Evolutionary conservation across 2,113 vertebrate species (phyloP).

Genomic region (Oreamnos americanus): DNA sequence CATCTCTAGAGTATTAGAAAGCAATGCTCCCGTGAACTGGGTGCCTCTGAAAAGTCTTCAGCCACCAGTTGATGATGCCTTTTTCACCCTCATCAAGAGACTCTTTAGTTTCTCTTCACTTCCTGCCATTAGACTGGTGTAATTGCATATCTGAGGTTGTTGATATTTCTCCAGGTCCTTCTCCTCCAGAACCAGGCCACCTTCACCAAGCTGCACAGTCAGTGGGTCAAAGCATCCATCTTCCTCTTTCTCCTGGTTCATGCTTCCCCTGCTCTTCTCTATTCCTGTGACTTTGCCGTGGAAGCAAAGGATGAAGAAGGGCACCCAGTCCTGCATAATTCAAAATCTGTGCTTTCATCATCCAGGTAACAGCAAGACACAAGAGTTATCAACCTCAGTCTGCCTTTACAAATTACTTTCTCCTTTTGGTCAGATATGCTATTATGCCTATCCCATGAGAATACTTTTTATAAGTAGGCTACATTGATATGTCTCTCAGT

Average conservation of each 20-base stretch:
- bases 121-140: not conserved
- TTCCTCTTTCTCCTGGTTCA: not conserved
- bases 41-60: not conserved
- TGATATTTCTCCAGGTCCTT: rapidly evolving
- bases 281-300: not conserved
- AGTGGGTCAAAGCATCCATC: not conserved
- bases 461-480: not conserved
- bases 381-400: not conserved
- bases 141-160: not conserved
- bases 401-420: not conserved
- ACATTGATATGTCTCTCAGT: no score
- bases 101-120: not conserved
- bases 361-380: not conserved
- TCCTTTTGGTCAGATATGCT: not conserved
- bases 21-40: not conserved
- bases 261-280: not conserved
- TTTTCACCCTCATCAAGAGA: not conserved
- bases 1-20: not conserved
- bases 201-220: no score
- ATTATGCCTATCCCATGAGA: not conserved
- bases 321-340: no score
- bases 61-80: not conserved
- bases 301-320: not conserved
- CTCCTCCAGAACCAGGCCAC: rapidly evolving
- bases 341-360: not conserved